Base-by-base conservation (phyloP, 2,113 vertebrate species). In the Ptilonorhynchus violaceus region DNA sequence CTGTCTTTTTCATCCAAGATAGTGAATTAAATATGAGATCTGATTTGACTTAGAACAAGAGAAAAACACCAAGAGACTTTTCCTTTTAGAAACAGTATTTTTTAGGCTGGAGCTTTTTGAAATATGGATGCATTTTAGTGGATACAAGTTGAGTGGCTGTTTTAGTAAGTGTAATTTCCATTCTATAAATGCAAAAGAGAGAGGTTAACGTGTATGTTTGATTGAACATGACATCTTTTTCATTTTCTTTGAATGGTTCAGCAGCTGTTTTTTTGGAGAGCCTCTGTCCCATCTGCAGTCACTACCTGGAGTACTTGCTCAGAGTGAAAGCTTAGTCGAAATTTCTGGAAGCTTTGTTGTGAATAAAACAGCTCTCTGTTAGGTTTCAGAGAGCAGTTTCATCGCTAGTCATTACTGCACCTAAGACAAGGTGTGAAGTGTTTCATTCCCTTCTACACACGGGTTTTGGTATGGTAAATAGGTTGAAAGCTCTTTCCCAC, bases 1-100 rank as follows among this genome's bases (percentile, higher is more conserved):
- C 96, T 89, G 80, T 89, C 91, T 94, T 93, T 93, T 97, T 94
- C 83, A 86, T 97, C 89, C 55, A 77, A 53, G 81, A 62, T 67
- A 70, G 88, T 88, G 55, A 93, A 81, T 88, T 97, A 80, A 88
- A 96, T 97, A 90, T 93, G 89, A 97, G 70, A 91, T 83, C 64
- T 69, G 31, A 69, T 86, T 80, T 81, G 49, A 95, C 80, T 70
- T 15, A 91, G 69, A 95, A 79, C 91, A 96, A 95, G 95, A 93
- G 64, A 46, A 91, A 95, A 96, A 91, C 84, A 91, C 42, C 28
- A 44, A 95, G 85, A 93, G 49, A 75, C 44, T 50, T 73, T 97
- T 93, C 49, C 44, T 97, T 94, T 93, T 93, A 86, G 69, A 96
- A 92, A 90, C 80, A 69, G 2, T 91, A 79, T 88, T 93, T 97